These are phyloP conservation scores for Drosophila acutilabella DNA, from an alignment of 2,888 invertebrate species.

Conservation along the genomic window DNA sequence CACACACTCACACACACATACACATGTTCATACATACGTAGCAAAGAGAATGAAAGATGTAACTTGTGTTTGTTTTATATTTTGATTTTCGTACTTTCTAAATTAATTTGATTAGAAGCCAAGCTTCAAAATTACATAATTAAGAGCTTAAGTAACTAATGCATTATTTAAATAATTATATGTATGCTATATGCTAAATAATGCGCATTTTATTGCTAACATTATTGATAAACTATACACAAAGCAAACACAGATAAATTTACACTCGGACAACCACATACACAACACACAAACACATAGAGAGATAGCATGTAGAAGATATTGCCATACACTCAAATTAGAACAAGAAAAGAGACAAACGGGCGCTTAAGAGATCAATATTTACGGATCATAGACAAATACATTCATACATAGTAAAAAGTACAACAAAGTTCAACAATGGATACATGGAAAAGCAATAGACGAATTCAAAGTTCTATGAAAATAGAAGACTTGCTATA, in stretches of 20 bases:
- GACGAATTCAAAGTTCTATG: conserved; percentile 48
- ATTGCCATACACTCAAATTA: conserved; percentile 64
- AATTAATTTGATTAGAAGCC: conserved; percentile 70
- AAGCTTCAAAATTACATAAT: conserved; percentile 73
- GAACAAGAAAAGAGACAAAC: conserved; percentile 43
- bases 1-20: conserved; percentile 23
- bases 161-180: conserved; percentile 46
- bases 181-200: conserved; percentile 23
- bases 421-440: conserved; percentile 3
- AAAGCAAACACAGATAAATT: conserved; percentile 25
- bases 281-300: conserved; percentile 22
- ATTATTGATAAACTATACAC: conserved; percentile 37
- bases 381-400: conserved; percentile 39
- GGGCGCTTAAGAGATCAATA: conserved; percentile 31
- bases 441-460: conserved; percentile 50
- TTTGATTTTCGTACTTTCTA: conserved; percentile 47
- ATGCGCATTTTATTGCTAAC: conserved; percentile 48
- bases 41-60: conserved; percentile 6
- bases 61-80: conserved; percentile 40
- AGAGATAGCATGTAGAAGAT: conserved; percentile 21
- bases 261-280: conserved; percentile 2
- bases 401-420: conserved; percentile 19
- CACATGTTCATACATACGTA: conserved; percentile 9
- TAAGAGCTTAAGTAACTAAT: conserved; percentile 69
- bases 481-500: conserved; percentile 37